phyloP scores from a whole-genome alignment of 2,797 vertebrate genomes.

The Dipus sagitta region DNA sequence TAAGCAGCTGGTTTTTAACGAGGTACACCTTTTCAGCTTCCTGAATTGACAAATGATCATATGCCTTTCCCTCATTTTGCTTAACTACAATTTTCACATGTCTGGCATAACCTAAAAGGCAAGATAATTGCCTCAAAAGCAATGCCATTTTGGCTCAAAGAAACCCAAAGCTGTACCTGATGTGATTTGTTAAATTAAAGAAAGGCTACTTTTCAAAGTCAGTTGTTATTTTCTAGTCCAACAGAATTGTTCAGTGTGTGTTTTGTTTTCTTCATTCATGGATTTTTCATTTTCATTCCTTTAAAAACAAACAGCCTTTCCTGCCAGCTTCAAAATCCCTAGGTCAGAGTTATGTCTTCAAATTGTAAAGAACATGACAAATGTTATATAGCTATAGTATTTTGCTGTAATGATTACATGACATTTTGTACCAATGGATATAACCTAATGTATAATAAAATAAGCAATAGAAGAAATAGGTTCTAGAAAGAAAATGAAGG shows the following conservation, averaged over 20 bases:
- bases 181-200: slow-evolving; percentile 19
- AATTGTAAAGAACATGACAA: not conserved
- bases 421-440: not conserved
- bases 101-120: not conserved
- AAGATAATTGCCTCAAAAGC: not conserved
- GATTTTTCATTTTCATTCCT: not conserved
- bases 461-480: too few relatives aligned
- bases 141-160: not conserved
- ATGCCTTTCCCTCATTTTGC: not conserved
- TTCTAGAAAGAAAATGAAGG: too few relatives aligned
- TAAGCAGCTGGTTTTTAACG: not conserved
- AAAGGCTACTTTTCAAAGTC: not conserved
- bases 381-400: not conserved
- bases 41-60: not conserved
- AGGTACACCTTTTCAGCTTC: not conserved
- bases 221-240: not conserved
- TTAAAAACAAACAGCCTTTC: not conserved
- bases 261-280: not conserved
- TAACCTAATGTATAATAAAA: too few relatives aligned
- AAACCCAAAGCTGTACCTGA: not conserved
- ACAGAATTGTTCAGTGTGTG: not conserved
- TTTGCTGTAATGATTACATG: not conserved
- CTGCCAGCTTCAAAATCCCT: not conserved
- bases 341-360: not conserved
- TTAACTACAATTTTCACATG: not conserved